Conservation (phyloP, 2,113 vertebrate genomes). For the Struthidea cinerea region DNA sequence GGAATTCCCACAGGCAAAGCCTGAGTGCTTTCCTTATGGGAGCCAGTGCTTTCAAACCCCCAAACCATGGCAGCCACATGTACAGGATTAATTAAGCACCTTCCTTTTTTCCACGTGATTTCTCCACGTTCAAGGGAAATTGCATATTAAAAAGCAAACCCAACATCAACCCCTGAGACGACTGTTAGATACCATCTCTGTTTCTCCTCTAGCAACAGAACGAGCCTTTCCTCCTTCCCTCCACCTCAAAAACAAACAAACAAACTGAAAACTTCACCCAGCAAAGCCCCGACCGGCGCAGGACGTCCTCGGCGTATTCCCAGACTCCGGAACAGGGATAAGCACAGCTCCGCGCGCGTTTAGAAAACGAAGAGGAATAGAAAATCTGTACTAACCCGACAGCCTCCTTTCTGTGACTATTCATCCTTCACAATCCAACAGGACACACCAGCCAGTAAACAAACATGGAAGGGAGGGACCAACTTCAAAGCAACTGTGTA, state of each 20-base stretch:
- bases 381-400: neutral
- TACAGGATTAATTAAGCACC: neutral
- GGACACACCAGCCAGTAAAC: conserved; percentile 16
- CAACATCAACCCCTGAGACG: neutral
- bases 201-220: neutral
- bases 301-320: accelerated
- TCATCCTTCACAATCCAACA: conserved; percentile 31
- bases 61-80: neutral
- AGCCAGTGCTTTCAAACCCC: neutral
- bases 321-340: accelerated
- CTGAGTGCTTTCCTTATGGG: accelerated
- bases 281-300: accelerated
- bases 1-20: neutral
- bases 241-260: neutral
- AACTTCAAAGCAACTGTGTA: conserved; percentile 20
- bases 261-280: neutral
- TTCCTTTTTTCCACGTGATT: neutral
- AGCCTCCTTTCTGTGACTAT: conserved; percentile 10
- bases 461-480: conserved; percentile 28
- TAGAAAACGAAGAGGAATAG: neutral
- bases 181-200: neutral
- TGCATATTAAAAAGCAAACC: neutral
- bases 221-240: neutral
- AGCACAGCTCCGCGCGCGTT: accelerated
- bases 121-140: neutral